phyloP scores from a whole-genome alignment of 1,140 invertebrate genomes.

The Sarcophaga peregrina region DNA sequence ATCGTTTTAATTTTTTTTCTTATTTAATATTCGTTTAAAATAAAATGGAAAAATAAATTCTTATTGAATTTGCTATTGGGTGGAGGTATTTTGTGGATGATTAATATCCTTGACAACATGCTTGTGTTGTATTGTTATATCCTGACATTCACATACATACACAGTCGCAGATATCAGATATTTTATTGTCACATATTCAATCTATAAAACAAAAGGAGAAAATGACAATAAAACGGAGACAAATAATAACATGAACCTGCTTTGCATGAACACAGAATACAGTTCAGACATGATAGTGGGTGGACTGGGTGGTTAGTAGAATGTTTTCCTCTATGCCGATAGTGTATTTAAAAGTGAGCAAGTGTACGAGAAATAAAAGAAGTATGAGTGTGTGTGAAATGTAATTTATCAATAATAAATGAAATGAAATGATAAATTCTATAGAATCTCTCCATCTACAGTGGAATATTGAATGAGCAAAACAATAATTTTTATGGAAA shows the following conservation, averaged over 20 bases:
- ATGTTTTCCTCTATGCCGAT: no score
- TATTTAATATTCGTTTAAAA: neutral
- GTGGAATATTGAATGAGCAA: neutral
- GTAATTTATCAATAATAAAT: slow-evolving; percentile 19
- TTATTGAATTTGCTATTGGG: slow-evolving; percentile 1
- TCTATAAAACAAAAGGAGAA: neutral
- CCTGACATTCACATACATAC: neutral
- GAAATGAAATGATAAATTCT: slow-evolving; percentile 16
- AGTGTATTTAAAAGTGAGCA: no score
- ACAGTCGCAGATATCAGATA: no score
- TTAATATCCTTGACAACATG: neutral
- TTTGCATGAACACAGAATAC: no score
- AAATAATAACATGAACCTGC: no score
- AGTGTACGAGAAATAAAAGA: no score
- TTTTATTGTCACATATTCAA: neutral
- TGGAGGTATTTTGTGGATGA: neutral
- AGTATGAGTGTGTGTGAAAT: neutral
- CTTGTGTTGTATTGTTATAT: no score
- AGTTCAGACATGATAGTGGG: no score
- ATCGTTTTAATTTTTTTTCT: neutral
- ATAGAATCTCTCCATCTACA: neutral
- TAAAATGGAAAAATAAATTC: neutral
- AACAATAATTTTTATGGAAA: neutral
- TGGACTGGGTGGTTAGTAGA: no score
- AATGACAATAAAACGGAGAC: neutral